Conservation (phyloP, 2,113 vertebrate species). For the Nematolebias whitei region DNA sequence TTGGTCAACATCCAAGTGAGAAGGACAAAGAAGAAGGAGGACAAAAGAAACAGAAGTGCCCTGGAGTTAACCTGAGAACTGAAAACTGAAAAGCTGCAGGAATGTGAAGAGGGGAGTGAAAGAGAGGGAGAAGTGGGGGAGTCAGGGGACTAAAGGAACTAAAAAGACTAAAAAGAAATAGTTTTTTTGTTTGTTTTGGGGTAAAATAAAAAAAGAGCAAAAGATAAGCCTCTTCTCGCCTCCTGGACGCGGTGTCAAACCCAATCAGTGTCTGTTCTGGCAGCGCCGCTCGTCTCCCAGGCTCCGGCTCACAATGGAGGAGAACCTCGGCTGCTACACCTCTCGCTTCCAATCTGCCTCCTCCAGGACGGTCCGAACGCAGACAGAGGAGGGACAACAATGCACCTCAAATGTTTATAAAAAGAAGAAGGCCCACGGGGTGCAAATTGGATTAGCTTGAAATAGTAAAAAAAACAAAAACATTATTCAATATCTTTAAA, state of each 20-base stretch:
- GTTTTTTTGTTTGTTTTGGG: conserved; percentile 58
- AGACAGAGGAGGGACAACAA: conserved; percentile 35
- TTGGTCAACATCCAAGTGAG: conserved; percentile 56
- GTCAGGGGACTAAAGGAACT: conserved; percentile 63
- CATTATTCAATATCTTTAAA: conserved; percentile 35
- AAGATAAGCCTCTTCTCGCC: conserved; percentile 79
- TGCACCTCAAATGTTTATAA: conserved; percentile 52
- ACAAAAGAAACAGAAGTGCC: conserved; percentile 56
- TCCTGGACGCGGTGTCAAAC: conserved; percentile 96
- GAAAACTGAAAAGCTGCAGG: conserved; percentile 50
- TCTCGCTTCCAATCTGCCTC: conserved; percentile 99
- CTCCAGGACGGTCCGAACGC: conserved; percentile 72
- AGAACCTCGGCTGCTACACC: conserved; percentile 90
- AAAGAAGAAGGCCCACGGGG: conserved; percentile 25
- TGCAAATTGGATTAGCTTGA: conserved; percentile 57
- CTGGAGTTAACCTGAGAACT: conserved; percentile 58
- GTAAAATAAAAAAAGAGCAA: conserved; percentile 64
- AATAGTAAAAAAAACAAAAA: conserved; percentile 34
- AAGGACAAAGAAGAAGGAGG: conserved; percentile 45
- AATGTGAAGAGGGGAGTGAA: conserved; percentile 53
- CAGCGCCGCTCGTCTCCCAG: conserved; percentile 71
- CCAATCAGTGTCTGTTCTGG: conserved; percentile 89
- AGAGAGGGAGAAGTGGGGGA: conserved; percentile 39
- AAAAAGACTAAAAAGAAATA: conserved; percentile 55
- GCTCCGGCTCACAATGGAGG: conserved; percentile 85